These are phyloP conservation scores for Diploptera punctata DNA, from an alignment of 2,888 invertebrate species.

Conservation along the genomic window DNA sequence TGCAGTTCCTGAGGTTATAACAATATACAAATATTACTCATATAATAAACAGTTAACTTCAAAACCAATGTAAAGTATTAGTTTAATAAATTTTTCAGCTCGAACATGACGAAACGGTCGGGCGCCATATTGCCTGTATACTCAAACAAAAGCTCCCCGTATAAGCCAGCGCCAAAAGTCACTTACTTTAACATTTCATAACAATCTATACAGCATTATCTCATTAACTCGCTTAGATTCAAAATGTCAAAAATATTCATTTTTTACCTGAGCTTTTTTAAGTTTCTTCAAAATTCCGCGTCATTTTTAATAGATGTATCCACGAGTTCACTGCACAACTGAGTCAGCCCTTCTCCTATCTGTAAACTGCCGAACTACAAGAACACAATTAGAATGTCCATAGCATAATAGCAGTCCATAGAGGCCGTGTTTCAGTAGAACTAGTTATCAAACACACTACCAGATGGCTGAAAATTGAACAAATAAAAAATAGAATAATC, in stretches of 20 bases:
- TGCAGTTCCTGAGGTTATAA: too few species aligned
- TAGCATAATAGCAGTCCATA: too few species aligned
- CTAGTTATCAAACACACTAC: too few species aligned
- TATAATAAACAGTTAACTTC: neutral
- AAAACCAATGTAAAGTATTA: neutral
- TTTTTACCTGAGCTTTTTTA: neutral
- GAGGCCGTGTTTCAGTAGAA: too few species aligned
- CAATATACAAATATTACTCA: too few species aligned
- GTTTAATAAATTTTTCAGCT: too few species aligned
- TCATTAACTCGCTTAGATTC: neutral
- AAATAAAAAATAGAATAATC: too few species aligned
- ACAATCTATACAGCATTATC: neutral
- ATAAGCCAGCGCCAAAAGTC: slow-evolving; percentile 6
- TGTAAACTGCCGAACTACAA: neutral
- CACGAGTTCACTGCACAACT: neutral
- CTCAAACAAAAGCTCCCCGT: slow-evolving; percentile 10
- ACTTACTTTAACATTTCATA: neutral
- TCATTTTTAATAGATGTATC: neutral
- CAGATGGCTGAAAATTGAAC: too few species aligned
- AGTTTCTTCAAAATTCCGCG: neutral
- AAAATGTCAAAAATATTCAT: neutral
- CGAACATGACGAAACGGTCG: neutral
- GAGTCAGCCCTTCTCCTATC: neutral
- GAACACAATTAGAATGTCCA: too few species aligned
- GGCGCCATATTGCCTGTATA: slow-evolving; percentile 19